Conservation (phyloP, 2,797 vertebrate genomes). For the Helarctos malayanus region DNA sequence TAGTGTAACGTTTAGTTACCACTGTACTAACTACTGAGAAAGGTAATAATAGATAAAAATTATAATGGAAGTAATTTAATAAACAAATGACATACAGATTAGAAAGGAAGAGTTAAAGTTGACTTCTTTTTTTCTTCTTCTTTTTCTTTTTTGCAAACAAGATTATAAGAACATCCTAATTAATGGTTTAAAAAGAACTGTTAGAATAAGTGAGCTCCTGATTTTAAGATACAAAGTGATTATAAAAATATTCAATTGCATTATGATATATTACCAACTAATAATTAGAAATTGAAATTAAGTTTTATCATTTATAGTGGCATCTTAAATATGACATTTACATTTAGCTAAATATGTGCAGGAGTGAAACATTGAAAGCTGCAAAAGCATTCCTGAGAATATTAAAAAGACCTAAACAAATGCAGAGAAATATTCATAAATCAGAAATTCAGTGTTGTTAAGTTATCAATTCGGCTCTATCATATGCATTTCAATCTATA, state of each 20-base stretch:
- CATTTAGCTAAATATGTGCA: background rate
- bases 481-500: too few species aligned
- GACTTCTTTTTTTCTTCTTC: background rate
- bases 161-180: background rate
- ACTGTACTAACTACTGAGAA: background rate
- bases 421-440: background rate
- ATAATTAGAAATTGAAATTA: constrained; percentile 1
- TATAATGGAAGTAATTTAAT: background rate
- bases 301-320: background rate
- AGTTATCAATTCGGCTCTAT: background rate
- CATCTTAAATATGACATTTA: background rate
- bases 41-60: background rate
- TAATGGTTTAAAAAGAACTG: background rate
- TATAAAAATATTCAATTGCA: background rate
- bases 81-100: background rate
- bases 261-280: background rate
- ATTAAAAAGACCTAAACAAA: background rate
- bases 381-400: background rate
- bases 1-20: background rate
- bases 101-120: background rate
- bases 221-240: background rate
- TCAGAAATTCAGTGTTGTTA: background rate
- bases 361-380: background rate
- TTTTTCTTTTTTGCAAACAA: background rate
- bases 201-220: background rate